phyloP scores from a whole-genome alignment of 2,888 invertebrate species.

The Parascotia fuliginaria region DNA sequence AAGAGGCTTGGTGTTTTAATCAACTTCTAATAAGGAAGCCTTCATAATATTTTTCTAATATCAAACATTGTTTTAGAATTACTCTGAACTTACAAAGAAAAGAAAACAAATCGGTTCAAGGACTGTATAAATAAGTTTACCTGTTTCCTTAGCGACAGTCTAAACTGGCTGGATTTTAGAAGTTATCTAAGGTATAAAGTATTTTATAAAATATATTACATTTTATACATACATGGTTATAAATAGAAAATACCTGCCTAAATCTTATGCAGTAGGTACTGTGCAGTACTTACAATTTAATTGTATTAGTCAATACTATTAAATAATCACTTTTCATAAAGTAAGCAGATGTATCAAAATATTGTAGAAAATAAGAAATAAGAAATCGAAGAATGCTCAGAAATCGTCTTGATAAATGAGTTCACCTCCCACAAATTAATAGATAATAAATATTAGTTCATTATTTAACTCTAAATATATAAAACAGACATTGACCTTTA shows the following conservation, averaged over 20 bases:
- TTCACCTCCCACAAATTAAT: not conserved
- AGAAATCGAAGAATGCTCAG: not conserved
- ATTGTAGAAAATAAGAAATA: not conserved
- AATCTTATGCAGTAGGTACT: too few relatives aligned
- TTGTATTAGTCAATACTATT: too few relatives aligned
- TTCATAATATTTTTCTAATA: constrained; percentile 50
- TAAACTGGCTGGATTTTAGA: not conserved
- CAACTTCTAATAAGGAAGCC: constrained; percentile 57
- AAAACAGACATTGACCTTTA: not conserved
- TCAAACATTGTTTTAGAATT: constrained; percentile 47
- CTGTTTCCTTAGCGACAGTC: constrained; percentile 9
- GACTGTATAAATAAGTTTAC: constrained; percentile 29
- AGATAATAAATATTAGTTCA: not conserved
- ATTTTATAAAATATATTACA: too few relatives aligned
- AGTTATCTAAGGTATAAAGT: too few relatives aligned
- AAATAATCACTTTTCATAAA: too few relatives aligned
- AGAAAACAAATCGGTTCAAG: constrained; percentile 34
- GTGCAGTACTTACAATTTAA: too few relatives aligned
- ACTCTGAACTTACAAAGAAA: constrained; percentile 52
- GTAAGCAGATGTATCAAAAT: too few relatives aligned
- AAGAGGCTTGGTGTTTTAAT: constrained; percentile 45
- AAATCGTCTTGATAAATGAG: not conserved
- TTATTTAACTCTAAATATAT: not conserved
- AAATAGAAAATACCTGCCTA: too few relatives aligned
- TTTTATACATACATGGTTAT: too few relatives aligned